phyloP scores from a whole-genome alignment of 1,140 invertebrate species.

The Scaptomyza montana region DNA sequence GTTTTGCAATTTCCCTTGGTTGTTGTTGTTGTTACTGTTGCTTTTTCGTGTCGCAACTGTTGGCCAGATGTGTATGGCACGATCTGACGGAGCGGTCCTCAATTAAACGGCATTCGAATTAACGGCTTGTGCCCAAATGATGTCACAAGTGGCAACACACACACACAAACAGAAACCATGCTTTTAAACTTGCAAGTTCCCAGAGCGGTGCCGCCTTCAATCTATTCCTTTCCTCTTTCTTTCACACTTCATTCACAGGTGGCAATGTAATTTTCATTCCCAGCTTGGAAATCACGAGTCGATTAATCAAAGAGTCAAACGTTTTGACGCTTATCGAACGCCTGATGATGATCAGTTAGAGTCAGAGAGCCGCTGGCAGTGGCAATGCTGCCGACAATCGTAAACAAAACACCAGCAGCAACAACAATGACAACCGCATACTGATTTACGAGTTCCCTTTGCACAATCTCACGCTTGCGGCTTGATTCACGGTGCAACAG shows the following conservation, averaged over 20 bases:
- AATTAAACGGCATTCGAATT: constrained; percentile 40
- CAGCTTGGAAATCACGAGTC: constrained; percentile 16
- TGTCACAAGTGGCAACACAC: constrained; percentile 17
- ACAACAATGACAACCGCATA: constrained; percentile 1
- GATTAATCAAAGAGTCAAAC: constrained; percentile 47
- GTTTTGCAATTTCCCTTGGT: constrained; percentile 53
- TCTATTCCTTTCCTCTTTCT: background rate
- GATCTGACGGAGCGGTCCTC: constrained; percentile 22
- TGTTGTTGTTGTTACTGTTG: constrained; percentile 19
- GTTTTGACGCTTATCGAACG: constrained; percentile 13
- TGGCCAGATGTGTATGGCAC: constrained; percentile 48
- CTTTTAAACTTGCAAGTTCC: background rate
- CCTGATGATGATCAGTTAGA: constrained; percentile 35
- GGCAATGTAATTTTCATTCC: background rate
- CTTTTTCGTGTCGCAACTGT: constrained; percentile 31
- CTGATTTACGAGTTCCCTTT: constrained; percentile 52
- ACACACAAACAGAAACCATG: background rate
- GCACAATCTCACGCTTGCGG: constrained; percentile 42
- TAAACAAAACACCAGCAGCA: constrained; percentile 6
- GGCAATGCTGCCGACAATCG: constrained; percentile 18
- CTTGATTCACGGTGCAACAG: constrained; percentile 15
- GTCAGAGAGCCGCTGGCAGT: background rate
- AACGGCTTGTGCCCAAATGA: constrained; percentile 38
- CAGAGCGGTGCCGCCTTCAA: background rate
- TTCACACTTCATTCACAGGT: background rate